Base-by-base conservation (phyloP, 2,888 invertebrate species). In the Chromoteleia sp. region DNA sequence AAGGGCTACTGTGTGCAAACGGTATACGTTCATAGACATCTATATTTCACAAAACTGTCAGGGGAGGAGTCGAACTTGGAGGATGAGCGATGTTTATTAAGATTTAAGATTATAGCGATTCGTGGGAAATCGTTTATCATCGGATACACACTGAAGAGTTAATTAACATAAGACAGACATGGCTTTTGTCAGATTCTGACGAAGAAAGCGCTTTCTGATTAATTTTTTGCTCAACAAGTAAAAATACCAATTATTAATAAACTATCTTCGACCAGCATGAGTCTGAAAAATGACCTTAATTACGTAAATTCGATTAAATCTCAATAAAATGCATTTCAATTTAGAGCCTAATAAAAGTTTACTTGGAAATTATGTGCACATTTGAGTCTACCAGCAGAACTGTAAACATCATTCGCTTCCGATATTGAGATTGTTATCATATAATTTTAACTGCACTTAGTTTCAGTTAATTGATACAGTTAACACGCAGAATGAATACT, bases 31-130 rank as follows among this genome's bases (percentile, higher is more conserved):
- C 82, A 73, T 29, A 63, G 71, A 78, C 67, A 78, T 78, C 88
- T 87, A 86, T 80, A 75, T 68, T 85, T 87, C 29, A 65, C 67
- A 84, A 87, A 85, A 36, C 63, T 43, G 50, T 75, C 59, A 75
- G 15, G 85, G 84, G 84, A 85, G 85, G 83, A 86, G 85, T 84
- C 84, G 82, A 84, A 83, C 75, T 52, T 68, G 61, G 48, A 73
- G 79, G 54, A 84, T 86, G 87, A 86, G 85, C 86, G 87, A 87
- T 90, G 88, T 89, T 89, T 88, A 88, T 90, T 88, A 85, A 87
- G 88, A 89, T 87, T 89, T 52, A 50, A 73, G 76, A 76, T 76
- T 54, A 45, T 56, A 77, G 74, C 83, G 80, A 87, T 86, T 87
- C 85, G 80, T 85, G 84, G 85, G 84, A 87, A 87, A 85, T 85